Conservation (phyloP, 2,797 vertebrate genomes). For the Scleropages formosus region DNA sequence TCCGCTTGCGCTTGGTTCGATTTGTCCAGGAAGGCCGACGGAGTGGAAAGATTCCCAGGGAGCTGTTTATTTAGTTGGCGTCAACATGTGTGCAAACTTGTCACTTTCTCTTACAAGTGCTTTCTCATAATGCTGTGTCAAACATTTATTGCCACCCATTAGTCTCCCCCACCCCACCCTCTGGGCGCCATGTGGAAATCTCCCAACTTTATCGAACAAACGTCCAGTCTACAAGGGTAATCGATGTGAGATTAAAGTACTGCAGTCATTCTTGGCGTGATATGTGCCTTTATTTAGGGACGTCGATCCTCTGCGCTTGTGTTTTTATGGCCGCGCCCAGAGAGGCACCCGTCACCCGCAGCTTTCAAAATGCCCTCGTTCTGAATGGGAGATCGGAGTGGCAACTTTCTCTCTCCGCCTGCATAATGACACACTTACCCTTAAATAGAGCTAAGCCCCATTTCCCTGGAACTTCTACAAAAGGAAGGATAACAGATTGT, state of each 20-base stretch:
- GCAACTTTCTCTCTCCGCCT: slow-evolving; percentile 1
- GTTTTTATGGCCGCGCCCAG: not conserved
- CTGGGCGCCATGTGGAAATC: not conserved
- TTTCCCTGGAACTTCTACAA: not conserved
- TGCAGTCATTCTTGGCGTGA: not conserved
- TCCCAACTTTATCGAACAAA: not conserved
- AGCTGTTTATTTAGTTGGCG: slow-evolving; percentile 10
- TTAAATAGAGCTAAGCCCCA: slow-evolving; percentile 20
- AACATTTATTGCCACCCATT: not conserved
- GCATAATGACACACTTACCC: slow-evolving; percentile 3
- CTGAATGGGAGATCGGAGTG: not conserved
- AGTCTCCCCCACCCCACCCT: not conserved
- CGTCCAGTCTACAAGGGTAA: not conserved
- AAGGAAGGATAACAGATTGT: slow-evolving; percentile 11
- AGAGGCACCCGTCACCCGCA: not conserved
- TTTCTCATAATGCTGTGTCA: not conserved
- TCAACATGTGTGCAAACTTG: not conserved
- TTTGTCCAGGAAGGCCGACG: not conserved
- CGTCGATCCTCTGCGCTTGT: not conserved
- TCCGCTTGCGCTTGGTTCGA: not conserved
- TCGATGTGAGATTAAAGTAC: not conserved
- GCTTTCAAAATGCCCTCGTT: not conserved
- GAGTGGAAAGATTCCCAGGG: no score
- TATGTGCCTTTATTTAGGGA: not conserved
- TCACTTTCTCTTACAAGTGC: not conserved